Percentiles rank a stretch among this genome's conserved stretches.
These are phyloP conservation scores for Aleiodes leptofemur DNA, from an alignment of 2,888 invertebrate genomes.

Conservation along the genomic window DNA sequence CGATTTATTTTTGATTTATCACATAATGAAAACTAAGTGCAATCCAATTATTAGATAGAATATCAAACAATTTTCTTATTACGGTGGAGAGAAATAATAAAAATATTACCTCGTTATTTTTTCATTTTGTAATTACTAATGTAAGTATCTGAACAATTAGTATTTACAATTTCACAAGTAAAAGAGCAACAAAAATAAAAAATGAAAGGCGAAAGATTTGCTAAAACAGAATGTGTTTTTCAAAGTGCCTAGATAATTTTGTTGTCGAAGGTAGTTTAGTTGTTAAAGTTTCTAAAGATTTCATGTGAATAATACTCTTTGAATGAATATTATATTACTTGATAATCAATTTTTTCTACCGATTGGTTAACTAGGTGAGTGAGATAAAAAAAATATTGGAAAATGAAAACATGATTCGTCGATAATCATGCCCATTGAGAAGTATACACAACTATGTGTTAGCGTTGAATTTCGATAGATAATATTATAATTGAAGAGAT, in stretches of 20 bases:
- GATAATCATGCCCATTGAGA: neutral
- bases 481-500: slow-evolving; percentile 12
- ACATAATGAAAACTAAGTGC: too few species aligned
- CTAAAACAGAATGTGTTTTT: neutral
- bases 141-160: neutral
- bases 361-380: neutral
- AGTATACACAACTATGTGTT: neutral
- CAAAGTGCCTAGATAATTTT: slow-evolving; percentile 30
- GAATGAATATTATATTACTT: neutral
- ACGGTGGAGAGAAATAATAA: too few species aligned
- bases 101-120: neutral
- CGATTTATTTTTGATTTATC: too few species aligned
- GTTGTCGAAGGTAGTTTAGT: neutral
- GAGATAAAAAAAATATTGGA: neutral
- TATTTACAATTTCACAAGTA: neutral
- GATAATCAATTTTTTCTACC: neutral
- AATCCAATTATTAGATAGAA: too few species aligned
- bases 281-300: slow-evolving; percentile 14
- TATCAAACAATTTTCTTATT: too few species aligned
- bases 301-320: neutral
- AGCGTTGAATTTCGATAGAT: slow-evolving; percentile 38
- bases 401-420: slow-evolving; percentile 11
- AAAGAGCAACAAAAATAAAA: neutral
- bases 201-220: neutral
- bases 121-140: neutral